Percentiles rank a stretch among this genome's conserved stretches.
Conservation (phyloP, 2,888 invertebrate genomes). For the Chymomyza procnemis region DNA sequence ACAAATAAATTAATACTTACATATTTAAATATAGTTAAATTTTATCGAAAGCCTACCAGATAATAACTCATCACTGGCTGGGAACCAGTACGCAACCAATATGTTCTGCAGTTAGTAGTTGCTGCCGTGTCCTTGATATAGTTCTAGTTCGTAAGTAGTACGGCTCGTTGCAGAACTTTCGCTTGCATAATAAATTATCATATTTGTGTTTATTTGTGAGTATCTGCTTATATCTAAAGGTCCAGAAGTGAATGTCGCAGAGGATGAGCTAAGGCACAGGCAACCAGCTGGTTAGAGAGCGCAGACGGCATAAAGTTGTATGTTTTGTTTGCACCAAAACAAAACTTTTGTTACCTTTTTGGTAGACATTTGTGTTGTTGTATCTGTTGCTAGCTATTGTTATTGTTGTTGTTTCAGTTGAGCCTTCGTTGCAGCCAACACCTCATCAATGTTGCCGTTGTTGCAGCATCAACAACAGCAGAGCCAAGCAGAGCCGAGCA, state of each 20-base stretch:
- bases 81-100: no score
- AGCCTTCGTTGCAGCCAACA: constrained; percentile 15
- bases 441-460: constrained; percentile 33
- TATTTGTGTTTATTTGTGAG: constrained; percentile 20
- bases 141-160: no score
- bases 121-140: no score
- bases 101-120: no score
- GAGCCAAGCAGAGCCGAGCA: no score
- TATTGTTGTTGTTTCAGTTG: constrained; percentile 7
- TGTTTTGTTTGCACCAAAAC: constrained; percentile 44
- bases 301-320: constrained; percentile 38
- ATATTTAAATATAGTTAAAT: no score
- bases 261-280: background rate
- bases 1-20: no score
- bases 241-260: background rate
- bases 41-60: no score
- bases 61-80: no score
- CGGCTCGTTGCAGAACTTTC: background rate
- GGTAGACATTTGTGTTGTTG: constrained; percentile 24
- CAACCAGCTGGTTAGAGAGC: background rate
- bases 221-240: background rate
- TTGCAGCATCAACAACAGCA: background rate
- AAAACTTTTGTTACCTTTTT: constrained; percentile 50
- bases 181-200: constrained; percentile 20
- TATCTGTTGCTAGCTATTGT: constrained; percentile 23